Conservation (phyloP, 2,888 invertebrate species). For the Drosophila crucigera region DNA sequence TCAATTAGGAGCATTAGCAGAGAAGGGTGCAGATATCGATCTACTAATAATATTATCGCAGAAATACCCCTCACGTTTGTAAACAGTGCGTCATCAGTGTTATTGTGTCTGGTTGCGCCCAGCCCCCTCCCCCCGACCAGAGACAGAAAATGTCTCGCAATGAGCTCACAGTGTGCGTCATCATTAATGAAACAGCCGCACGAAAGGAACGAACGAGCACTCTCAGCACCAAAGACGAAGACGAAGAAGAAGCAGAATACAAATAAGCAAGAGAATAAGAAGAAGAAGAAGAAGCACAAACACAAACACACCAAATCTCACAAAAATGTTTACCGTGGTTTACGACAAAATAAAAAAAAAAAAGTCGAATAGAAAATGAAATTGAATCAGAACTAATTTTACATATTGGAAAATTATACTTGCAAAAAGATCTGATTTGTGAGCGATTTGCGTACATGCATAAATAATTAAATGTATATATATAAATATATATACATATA, state of each 20-base stretch:
- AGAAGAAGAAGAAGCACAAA: background rate
- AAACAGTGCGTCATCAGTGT: slow-evolving; percentile 67
- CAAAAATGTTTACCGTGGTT: slow-evolving; percentile 13
- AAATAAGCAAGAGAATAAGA: background rate
- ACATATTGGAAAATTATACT: slow-evolving; percentile 8
- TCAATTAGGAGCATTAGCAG: slow-evolving; percentile 58
- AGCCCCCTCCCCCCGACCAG: background rate
- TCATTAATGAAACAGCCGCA: slow-evolving; percentile 61
- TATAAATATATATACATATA: too few species aligned
- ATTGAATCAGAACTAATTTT: background rate
- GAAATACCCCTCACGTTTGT: slow-evolving; percentile 25
- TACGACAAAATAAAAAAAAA: background rate
- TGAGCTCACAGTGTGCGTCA: slow-evolving; percentile 76
- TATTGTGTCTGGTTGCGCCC: slow-evolving; percentile 25
- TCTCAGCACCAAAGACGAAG: background rate
- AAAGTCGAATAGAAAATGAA: background rate
- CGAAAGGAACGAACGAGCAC: slow-evolving; percentile 12
- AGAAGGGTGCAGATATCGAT: slow-evolving; percentile 53
- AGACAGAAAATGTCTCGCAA: slow-evolving; percentile 42
- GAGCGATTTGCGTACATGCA: too few species aligned
- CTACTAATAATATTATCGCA: slow-evolving; percentile 25
- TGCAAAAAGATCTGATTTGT: background rate
- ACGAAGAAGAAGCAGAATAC: slow-evolving; percentile 25
- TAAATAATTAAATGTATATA: background rate
- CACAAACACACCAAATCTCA: slow-evolving; percentile 17